phyloP scores from a whole-genome alignment of 1,140 invertebrate species.

The Drosophila lacertosa region DNA sequence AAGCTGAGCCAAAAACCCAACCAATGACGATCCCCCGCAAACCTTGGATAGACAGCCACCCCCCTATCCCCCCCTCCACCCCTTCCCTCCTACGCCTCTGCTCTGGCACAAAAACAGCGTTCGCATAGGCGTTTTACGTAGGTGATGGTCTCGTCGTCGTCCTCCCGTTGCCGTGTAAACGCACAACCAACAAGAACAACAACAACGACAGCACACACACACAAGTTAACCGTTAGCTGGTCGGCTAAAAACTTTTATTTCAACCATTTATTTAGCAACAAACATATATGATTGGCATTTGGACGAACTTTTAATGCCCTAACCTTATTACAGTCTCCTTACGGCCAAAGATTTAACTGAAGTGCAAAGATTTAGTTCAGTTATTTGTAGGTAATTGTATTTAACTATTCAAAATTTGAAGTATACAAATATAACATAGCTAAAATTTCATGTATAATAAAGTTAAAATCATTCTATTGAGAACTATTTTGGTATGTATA shows the following conservation, averaged over 20 bases:
- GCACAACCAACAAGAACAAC: constrained; percentile 27
- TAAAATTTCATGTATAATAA: too few relatives aligned
- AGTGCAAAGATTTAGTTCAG: too few relatives aligned
- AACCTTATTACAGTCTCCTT: background rate
- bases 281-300: background rate
- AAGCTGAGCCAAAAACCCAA: constrained; percentile 19
- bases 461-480: too few relatives aligned
- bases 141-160: constrained; percentile 18
- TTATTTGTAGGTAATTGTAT: too few relatives aligned
- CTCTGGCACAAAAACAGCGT: background rate
- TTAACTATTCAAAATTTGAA: too few relatives aligned
- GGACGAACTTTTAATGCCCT: constrained; percentile 5
- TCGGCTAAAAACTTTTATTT: constrained; percentile 42
- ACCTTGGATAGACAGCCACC: background rate
- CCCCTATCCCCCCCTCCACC: too few relatives aligned
- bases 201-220: constrained; percentile 8
- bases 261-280: constrained; percentile 28
- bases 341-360: background rate
- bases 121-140: constrained; percentile 43
- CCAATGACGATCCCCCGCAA: constrained; percentile 9
- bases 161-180: constrained; percentile 29
- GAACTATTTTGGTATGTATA: too few relatives aligned
- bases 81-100: too few relatives aligned
- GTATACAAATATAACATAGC: too few relatives aligned
- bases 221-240: constrained; percentile 17